phyloP scores from a whole-genome alignment of 2,797 vertebrate species.

The Glossophaga mutica region DNA sequence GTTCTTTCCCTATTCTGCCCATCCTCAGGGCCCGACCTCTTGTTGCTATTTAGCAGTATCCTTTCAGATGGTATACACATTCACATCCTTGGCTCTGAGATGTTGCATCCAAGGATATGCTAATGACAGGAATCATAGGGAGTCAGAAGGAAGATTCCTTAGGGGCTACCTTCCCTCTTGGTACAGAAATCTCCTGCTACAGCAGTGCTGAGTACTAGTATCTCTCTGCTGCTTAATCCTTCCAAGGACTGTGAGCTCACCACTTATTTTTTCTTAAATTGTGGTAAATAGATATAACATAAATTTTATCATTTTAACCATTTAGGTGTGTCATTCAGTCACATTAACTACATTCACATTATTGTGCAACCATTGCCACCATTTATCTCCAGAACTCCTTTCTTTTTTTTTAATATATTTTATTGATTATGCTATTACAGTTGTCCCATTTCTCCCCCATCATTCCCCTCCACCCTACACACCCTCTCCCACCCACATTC shows the following conservation, averaged over 20 bases:
- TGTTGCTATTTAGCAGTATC: not conserved
- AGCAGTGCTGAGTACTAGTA: too few species aligned
- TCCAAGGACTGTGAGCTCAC: not conserved
- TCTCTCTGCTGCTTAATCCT: not conserved
- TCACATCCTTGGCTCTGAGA: not conserved
- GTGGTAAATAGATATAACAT: too few species aligned
- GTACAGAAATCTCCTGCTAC: not conserved
- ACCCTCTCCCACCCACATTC: too few species aligned
- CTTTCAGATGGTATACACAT: accelerated
- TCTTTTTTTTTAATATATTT: too few species aligned
- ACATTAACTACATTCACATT: not conserved
- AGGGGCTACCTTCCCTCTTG: not conserved
- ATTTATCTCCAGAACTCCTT: not conserved
- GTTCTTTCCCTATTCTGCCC: not conserved
- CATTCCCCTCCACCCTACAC: too few species aligned
- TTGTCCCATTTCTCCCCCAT: too few species aligned
- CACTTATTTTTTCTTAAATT: not conserved
- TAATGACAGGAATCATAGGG: not conserved
- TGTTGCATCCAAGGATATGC: not conserved
- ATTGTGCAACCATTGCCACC: too few species aligned
- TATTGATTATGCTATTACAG: too few species aligned
- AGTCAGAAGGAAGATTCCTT: not conserved
- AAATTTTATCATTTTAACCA: too few species aligned
- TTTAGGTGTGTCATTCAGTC: not conserved
- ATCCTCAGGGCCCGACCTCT: not conserved